Conservation (phyloP, 2,888 invertebrate species). For the Hybos culiciformis region DNA sequence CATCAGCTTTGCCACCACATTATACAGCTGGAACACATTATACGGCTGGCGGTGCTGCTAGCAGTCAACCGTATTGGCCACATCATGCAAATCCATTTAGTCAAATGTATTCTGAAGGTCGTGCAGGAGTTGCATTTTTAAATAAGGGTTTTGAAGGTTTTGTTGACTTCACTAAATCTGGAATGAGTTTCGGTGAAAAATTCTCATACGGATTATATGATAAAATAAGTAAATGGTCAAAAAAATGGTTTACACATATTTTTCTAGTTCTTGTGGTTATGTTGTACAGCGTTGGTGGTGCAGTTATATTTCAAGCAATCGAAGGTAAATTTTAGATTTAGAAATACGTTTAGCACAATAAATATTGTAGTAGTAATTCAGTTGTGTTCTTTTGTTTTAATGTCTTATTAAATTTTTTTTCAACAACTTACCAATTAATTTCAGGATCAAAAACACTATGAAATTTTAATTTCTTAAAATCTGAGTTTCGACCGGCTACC, state of each 20-base stretch:
- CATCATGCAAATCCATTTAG: slow-evolving; percentile 30
- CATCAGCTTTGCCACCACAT: background rate
- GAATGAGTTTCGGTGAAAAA: slow-evolving; percentile 72
- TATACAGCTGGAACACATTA: slow-evolving; percentile 2
- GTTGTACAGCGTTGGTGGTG: slow-evolving; percentile 70
- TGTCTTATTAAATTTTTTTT: too few species aligned
- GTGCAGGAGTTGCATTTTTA: slow-evolving; percentile 63
- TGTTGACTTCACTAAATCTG: slow-evolving; percentile 66
- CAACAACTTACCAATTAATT: too few species aligned
- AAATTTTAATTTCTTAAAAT: too few species aligned
- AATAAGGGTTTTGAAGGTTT: slow-evolving; percentile 67
- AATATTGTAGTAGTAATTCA: too few species aligned
- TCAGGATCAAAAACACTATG: too few species aligned
- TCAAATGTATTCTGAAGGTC: slow-evolving; percentile 39
- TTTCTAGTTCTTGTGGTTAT: slow-evolving; percentile 66
- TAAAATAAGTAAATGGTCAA: slow-evolving; percentile 61
- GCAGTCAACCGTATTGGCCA: slow-evolving; percentile 29
- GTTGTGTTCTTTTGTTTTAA: too few species aligned
- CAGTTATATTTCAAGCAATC: slow-evolving; percentile 59
- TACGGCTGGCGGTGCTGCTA: slow-evolving; percentile 2
- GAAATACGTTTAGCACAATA: too few species aligned
- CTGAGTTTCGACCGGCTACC: too few species aligned
- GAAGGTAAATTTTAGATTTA: slow-evolving; percentile 47
- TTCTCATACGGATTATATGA: slow-evolving; percentile 66
- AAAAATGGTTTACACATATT: slow-evolving; percentile 79